Base-by-base conservation (phyloP, 2,888 invertebrate genomes). In the Drosophila kokeensis region DNA sequence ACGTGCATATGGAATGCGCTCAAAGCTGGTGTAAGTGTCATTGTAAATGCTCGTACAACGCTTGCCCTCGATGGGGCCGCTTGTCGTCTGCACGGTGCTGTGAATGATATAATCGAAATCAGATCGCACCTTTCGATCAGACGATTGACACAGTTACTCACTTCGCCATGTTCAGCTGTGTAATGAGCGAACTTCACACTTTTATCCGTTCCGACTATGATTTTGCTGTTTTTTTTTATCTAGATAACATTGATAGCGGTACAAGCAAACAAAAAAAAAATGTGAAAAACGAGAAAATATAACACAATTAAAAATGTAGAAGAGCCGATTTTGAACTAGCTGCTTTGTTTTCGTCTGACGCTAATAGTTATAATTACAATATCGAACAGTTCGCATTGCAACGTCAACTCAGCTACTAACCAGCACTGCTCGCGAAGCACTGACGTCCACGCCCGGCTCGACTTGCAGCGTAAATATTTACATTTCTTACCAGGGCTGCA, bases 1-100 rank as follows among this genome's bases (percentile, higher is more conserved):
- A 74, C 93, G 66, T 2, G 90, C 92, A 66, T 87, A 92, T 0
- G 89, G 90, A 69, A 92, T 92, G 15, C 87, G 79, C 70, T 91
- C 89, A 57, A 91, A 92, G 40, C 89, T 88, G 55, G 85, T 71
- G 67, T 91, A 91, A 27, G 68, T 58, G 34, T 84, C 75, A 40
- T 73, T 76, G 40, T 91, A 92, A 10, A 90, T 73, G 34, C 87
- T 79, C 7, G 67, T 73, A 15, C 90, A 82, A 15, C 61, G 80
- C 8, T 85, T 80, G 21, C 93, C 93, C 36, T 76, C 77, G 1
- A 93, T 74, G 49, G 83, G 80, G 4, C 93, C 93, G 38, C 84
- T 86, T 2, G 50, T 74, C 0, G 92, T 93, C 0, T 42, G 49
- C 0, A 90, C 73, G 24, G 21, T 15, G 42, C 70, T 80, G 55